Evolutionary conservation across 2,888 invertebrate species (phyloP).

Genomic region (Rhorus exstirpatorius): DNA sequence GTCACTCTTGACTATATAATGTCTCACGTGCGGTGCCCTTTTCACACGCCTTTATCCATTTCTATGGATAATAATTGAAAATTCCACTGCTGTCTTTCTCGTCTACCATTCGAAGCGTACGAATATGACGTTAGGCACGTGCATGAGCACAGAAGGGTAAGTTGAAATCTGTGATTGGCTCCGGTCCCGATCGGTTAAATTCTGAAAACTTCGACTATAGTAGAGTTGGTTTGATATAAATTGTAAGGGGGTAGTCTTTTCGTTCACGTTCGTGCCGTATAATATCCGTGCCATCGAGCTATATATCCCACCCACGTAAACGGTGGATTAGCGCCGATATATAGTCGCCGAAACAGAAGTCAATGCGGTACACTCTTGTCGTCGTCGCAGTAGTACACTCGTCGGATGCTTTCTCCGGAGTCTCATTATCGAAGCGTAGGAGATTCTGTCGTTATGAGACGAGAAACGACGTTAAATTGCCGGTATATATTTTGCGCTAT

Average conservation of each 20-base stretch:
- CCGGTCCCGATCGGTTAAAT: not conserved
- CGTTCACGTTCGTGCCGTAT: conserved; percentile 29
- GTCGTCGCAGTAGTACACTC: not conserved
- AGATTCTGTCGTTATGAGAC: conserved; percentile 26
- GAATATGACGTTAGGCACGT: too few species aligned
- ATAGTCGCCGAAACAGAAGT: conserved; percentile 49
- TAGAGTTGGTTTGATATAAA: conserved; percentile 4
- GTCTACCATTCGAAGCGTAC: too few species aligned
- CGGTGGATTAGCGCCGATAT: conserved; percentile 37
- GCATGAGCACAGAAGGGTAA: not conserved
- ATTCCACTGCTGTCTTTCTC: too few species aligned
- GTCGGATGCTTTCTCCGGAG: conserved; percentile 21
- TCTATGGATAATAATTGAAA: too few species aligned
- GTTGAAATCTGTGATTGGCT: not conserved
- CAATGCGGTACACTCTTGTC: conserved; percentile 30
- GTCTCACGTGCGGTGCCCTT: too few species aligned
- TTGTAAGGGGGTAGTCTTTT: conserved; percentile 7
- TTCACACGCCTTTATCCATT: too few species aligned
- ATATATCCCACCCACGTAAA: conserved; percentile 53
- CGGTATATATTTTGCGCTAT: conserved; percentile 53
- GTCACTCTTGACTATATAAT: too few species aligned
- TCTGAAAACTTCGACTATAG: conserved; percentile 4
- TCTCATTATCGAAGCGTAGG: conserved; percentile 36
- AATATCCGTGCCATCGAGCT: conserved; percentile 32
- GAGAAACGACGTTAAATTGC: conserved; percentile 42